phyloP scores from a whole-genome alignment of 1,140 invertebrate genomes.

The Nixonia krombeini region DNA sequence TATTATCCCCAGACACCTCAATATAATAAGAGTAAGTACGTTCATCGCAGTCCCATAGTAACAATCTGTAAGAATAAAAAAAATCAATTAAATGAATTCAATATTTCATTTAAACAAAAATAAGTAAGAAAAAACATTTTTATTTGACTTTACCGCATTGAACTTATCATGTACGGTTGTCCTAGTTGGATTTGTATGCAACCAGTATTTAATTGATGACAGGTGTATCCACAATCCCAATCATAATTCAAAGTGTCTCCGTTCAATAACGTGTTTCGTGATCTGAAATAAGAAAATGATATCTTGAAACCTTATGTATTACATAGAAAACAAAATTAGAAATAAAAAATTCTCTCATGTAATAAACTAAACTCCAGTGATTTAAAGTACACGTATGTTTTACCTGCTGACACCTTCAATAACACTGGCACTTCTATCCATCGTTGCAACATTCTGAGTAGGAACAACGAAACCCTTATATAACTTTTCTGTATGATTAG shows the following conservation, averaged over 20 bases:
- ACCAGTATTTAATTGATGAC: constrained; percentile 97
- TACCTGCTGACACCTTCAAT: constrained; percentile 91
- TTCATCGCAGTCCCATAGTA: constrained; percentile 99
- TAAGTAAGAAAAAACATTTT: constrained; percentile 8
- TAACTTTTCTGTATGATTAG: constrained; percentile 81
- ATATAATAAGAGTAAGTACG: constrained; percentile 96
- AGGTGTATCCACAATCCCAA: constrained; percentile 99
- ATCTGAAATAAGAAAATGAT: constrained; percentile 73
- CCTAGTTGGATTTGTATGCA: constrained; percentile 95
- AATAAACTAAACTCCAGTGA: background rate
- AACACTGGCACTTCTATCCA: constrained; percentile 89
- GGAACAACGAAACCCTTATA: constrained; percentile 88
- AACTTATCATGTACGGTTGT: constrained; percentile 94
- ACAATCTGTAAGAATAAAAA: constrained; percentile 73
- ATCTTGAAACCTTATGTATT: constrained; percentile 3
- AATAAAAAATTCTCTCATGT: constrained; percentile 6
- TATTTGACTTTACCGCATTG: constrained; percentile 90
- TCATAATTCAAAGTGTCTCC: constrained; percentile 95
- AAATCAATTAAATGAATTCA: constrained; percentile 1
- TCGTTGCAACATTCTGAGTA: constrained; percentile 91
- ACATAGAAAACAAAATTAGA: constrained; percentile 18
- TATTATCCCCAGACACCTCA: constrained; percentile 94
- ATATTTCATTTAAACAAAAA: constrained; percentile 2
- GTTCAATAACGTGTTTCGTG: constrained; percentile 95
- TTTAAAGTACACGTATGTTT: background rate